Base-by-base conservation (phyloP, 2,113 vertebrate species). In the Sturnira hondurensis region DNA sequence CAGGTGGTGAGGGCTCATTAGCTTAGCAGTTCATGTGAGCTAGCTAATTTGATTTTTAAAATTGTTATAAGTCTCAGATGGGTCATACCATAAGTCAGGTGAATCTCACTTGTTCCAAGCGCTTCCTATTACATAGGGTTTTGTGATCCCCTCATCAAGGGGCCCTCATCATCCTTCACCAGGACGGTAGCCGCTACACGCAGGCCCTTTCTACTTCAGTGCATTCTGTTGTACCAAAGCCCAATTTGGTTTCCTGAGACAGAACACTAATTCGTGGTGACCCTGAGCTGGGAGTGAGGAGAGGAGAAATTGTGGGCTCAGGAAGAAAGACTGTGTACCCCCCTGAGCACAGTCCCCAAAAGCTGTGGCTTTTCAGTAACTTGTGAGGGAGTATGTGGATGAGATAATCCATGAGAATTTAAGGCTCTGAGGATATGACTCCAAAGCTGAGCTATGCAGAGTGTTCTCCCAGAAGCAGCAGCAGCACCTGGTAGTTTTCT, bases 1-100 rank as follows among this genome's bases (percentile, higher is more conserved):
- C 97, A 97, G 97, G 96, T 97, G 96, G 93, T 83, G 45, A 90
- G 85, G 36, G 5, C 38, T 83, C 77, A 94, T 97, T 96, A 96
- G 86, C 88, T 95, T 74, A 83, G 91, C 33, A 61, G 76, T 90
- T 96, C 41, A 36, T 76, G 41, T 93, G 20, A 54, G 38, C 73
- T 70, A 92, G 61, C 73, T 96, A 89, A 96, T 96, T 76, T 91
- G 67, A 50, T 97, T 91, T 95, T 95, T 58, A 0, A 70, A 86
- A 74, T 83, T 91, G 82, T 92, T 92, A 43, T 31, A 83, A 95
- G 93, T 74, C 26, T 96, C 86, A 88, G 26, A 88, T 61, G 33
- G 58, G 45, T 89, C 82, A 54, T 95, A 70, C 85, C 88, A 26
- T 43, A 80, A 88, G 81, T 89, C 82, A 95, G 91, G 86, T 95